phyloP scores from a whole-genome alignment of 2,113 vertebrate genomes.

The Trinectes maculatus region DNA sequence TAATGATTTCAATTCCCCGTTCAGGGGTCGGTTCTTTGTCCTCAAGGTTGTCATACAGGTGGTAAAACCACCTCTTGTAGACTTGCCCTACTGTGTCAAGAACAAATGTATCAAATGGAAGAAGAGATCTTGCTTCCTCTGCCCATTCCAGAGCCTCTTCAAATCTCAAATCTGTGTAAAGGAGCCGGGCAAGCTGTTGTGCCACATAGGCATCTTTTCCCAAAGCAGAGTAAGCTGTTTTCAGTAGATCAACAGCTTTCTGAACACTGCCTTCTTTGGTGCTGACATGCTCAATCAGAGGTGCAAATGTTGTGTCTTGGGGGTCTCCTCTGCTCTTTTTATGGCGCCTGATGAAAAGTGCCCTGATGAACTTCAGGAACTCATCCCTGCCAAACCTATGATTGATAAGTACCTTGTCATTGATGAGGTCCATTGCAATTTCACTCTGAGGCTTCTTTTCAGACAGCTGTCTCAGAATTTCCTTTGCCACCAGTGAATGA shows the following conservation, averaged over 20 bases:
- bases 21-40: conserved; percentile 26
- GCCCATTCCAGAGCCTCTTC: conserved; percentile 75
- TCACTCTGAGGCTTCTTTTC: conserved; percentile 62
- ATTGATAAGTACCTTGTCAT: conserved; percentile 68
- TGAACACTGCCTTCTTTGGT: conserved; percentile 46
- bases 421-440: conserved; percentile 72
- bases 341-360: conserved; percentile 77
- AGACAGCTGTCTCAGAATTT: conserved; percentile 79
- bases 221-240: conserved; percentile 70
- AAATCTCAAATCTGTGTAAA: conserved; percentile 73
- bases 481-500: conserved; percentile 76
- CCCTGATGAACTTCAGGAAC: conserved; percentile 69
- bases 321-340: conserved; percentile 79
- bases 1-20: conserved; percentile 47
- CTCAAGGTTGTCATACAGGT: conserved; percentile 59
- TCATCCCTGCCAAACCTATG: conserved; percentile 76
- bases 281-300: conserved; percentile 75
- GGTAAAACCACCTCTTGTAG: conserved; percentile 73
- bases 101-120: conserved; percentile 70
- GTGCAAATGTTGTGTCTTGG: conserved; percentile 76
- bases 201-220: conserved; percentile 76
- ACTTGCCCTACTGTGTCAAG: conserved; percentile 82
- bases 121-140: conserved; percentile 58
- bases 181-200: conserved; percentile 81
- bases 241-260: conserved; percentile 78